phyloP scores from a whole-genome alignment of 2,888 invertebrate genomes.

The Nymphalis polychloros region DNA sequence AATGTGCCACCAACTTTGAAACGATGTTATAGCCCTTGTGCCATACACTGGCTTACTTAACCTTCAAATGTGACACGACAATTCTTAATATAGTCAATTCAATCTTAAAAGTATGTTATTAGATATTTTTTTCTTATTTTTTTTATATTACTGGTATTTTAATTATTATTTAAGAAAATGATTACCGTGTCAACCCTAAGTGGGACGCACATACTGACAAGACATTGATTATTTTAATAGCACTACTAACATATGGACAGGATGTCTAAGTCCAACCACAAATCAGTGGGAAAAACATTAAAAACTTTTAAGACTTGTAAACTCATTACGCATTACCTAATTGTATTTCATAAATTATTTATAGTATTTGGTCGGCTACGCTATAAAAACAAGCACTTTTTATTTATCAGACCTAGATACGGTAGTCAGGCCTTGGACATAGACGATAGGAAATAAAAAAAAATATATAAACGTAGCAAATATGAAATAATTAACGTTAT shows the following conservation, averaged over 20 bases:
- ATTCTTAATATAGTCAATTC: too few species aligned
- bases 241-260: constrained; percentile 32
- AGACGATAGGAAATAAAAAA: not conserved
- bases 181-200: constrained; percentile 5
- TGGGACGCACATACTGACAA: constrained; percentile 19
- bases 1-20: too few species aligned
- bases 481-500: constrained; percentile 2
- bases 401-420: constrained; percentile 16
- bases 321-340: constrained; percentile 23
- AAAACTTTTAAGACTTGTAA: constrained; percentile 17
- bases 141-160: not conserved
- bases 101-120: too few species aligned
- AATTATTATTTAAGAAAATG: not conserved
- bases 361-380: constrained; percentile 20
- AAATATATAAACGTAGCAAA: not conserved
- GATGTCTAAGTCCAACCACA: constrained; percentile 28
- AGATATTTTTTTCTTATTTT: not conserved
- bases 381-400: constrained; percentile 24
- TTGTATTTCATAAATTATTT: constrained; percentile 34
- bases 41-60: too few species aligned
- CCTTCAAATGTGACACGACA: too few species aligned
- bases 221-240: constrained; percentile 32
- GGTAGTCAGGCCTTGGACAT: not conserved
- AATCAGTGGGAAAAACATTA: constrained; percentile 9
- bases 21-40: too few species aligned